phyloP scores from a whole-genome alignment of 2,888 invertebrate genomes.

The Priocnemis perturbator region DNA sequence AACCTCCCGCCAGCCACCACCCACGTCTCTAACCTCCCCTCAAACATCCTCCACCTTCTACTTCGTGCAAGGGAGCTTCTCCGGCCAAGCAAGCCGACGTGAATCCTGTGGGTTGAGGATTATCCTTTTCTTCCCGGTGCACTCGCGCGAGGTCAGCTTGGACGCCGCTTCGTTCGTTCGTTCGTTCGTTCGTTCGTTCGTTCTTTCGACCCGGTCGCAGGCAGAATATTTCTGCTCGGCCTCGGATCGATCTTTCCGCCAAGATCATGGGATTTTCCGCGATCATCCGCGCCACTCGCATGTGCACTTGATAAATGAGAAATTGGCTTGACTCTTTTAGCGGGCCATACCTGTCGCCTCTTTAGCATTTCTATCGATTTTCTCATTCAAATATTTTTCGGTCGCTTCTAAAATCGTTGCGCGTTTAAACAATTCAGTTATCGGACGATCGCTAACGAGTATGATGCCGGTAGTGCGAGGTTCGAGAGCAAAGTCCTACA shows the following conservation, averaged over 20 bases:
- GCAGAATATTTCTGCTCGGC: not conserved
- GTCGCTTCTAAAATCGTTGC: no score
- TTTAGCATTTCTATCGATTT: not conserved
- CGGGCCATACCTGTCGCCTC: not conserved
- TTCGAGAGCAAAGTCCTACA: no score
- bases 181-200: slow-evolving; percentile 15
- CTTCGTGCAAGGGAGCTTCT: slow-evolving; percentile 9
- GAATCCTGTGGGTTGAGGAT: slow-evolving; percentile 36
- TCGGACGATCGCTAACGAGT: no score
- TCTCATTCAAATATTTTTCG: no score
- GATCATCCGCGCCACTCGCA: slow-evolving; percentile 25
- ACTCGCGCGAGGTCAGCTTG: slow-evolving; percentile 16
- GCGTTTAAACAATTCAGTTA: no score
- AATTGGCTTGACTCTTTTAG: slow-evolving; percentile 8
- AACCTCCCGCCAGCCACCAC: not conserved
- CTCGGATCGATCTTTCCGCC: slow-evolving; percentile 18
- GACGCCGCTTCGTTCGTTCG: not conserved
- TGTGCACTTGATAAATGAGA: slow-evolving; percentile 26
- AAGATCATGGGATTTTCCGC: slow-evolving; percentile 15
- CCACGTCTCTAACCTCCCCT: not conserved
- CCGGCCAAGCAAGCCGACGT: slow-evolving; percentile 3
- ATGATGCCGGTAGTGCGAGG: no score
- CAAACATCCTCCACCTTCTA: not conserved
- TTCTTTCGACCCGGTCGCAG: slow-evolving; percentile 13
- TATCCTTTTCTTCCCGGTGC: slow-evolving; percentile 29